Evolutionary conservation across 2,113 vertebrate genomes (phyloP).

Genomic region (Chaenogobius annularis): DNA sequence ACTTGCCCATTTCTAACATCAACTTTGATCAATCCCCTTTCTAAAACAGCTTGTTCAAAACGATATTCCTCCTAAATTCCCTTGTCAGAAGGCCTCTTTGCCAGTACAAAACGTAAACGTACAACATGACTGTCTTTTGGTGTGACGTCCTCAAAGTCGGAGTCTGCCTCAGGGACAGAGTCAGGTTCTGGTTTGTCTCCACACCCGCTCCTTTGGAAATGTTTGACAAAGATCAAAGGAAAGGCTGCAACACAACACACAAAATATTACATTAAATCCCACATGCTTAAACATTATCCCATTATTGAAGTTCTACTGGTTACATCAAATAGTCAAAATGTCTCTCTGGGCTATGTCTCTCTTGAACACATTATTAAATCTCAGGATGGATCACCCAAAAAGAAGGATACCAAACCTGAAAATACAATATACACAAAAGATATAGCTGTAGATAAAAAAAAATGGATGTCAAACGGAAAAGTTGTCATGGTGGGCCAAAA

Average conservation of each 20-base stretch:
- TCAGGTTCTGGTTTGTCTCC: slow-evolving; percentile 33
- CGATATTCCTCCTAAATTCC: not conserved
- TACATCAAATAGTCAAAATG: not conserved
- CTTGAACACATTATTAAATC: not conserved
- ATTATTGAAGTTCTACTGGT: not conserved
- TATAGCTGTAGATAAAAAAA: not conserved
- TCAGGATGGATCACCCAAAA: not conserved
- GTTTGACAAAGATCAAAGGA: slow-evolving; percentile 70
- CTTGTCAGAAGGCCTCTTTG: not conserved
- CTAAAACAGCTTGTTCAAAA: not conserved
- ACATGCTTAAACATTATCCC: not conserved
- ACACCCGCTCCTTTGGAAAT: slow-evolving; percentile 36
- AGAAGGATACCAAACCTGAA: not conserved
- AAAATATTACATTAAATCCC: slow-evolving; percentile 5
- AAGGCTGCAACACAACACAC: slow-evolving; percentile 58
- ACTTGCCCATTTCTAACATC: not conserved
- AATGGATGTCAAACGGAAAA: too few relatives aligned
- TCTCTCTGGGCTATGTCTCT: not conserved
- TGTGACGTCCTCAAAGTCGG: slow-evolving; percentile 65
- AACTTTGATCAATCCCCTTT: not conserved
- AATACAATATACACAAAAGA: not conserved
- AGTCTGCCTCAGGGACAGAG: slow-evolving; percentile 55
- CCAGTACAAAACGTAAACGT: not conserved
- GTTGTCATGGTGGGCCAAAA: too few relatives aligned
- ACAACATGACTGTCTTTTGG: slow-evolving; percentile 46